Conservation (phyloP, 2,888 invertebrate genomes). For the Colletes collaris region DNA sequence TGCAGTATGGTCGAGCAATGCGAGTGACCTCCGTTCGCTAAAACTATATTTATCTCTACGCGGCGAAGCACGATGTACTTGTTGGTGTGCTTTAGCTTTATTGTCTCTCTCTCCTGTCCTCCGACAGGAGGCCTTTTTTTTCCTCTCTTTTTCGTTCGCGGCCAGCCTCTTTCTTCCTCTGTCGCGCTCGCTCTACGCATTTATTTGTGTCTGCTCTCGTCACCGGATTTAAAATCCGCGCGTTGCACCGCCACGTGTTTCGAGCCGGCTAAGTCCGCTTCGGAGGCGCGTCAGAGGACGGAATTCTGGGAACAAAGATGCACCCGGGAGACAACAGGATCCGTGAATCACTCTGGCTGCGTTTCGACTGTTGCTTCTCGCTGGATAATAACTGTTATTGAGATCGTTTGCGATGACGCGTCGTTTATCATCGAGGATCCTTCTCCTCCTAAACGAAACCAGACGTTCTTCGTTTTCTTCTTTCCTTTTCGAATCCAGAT, state of each 20-base stretch:
- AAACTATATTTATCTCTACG: constrained; percentile 77
- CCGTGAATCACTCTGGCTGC: constrained; percentile 4
- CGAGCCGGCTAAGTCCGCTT: neutral
- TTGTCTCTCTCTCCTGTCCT: constrained; percentile 64
- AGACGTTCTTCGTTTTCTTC: too few relatives aligned
- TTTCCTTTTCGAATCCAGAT: neutral
- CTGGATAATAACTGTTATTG: neutral
- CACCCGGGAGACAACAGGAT: neutral
- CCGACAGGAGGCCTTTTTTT: constrained; percentile 19
- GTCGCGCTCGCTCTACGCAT: constrained; percentile 54
- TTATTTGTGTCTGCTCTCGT: constrained; percentile 73
- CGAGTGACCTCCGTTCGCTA: constrained; percentile 78
- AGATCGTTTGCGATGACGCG: neutral
- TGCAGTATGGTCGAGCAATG: constrained; percentile 68
- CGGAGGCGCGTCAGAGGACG: constrained; percentile 1
- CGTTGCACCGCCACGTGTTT: constrained; percentile 56
- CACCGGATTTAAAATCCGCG: constrained; percentile 70
- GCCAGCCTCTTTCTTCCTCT: constrained; percentile 58
- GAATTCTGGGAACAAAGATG: constrained; percentile 29
- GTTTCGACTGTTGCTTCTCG: neutral
- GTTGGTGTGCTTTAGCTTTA: constrained; percentile 73
- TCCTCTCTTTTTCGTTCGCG: constrained; percentile 25
- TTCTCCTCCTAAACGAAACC: too few relatives aligned
- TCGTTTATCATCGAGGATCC: too few relatives aligned
- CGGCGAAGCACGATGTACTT: constrained; percentile 73